Conservation (phyloP, 2,888 invertebrate genomes). For the Amphipyra berbera region DNA sequence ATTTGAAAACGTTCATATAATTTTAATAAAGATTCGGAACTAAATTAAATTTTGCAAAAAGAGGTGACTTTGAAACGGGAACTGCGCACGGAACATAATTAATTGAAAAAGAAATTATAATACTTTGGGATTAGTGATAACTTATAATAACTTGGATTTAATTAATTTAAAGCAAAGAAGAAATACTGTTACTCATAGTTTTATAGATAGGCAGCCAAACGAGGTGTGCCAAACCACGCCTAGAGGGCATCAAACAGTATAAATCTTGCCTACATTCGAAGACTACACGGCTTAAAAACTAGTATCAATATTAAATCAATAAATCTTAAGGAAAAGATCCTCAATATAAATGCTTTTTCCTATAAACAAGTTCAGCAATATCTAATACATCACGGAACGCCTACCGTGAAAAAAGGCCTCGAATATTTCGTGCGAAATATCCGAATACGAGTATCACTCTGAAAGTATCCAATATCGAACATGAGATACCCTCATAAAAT, state of each 20-base stretch:
- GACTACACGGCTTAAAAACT: slow-evolving; percentile 31
- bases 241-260: slow-evolving; percentile 18
- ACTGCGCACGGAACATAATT: too few relatives aligned
- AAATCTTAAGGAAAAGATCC: slow-evolving; percentile 26
- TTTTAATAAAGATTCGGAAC: too few relatives aligned
- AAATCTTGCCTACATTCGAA: slow-evolving; percentile 16
- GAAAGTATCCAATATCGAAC: slow-evolving; percentile 31
- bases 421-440: slow-evolving; percentile 19
- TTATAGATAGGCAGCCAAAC: slow-evolving; percentile 7
- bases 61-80: too few relatives aligned
- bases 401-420: slow-evolving; percentile 7
- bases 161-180: not conserved
- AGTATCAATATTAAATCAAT: slow-evolving; percentile 29
- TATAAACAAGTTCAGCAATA: slow-evolving; percentile 32
- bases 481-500: slow-evolving; percentile 37
- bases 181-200: slow-evolving; percentile 38
- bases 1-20: too few relatives aligned
- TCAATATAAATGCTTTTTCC: slow-evolving; percentile 28
- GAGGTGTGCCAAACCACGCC: slow-evolving; percentile 40
- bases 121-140: too few relatives aligned
- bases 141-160: too few relatives aligned
- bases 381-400: slow-evolving; percentile 14
- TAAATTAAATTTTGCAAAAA: too few relatives aligned
- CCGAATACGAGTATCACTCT: slow-evolving; percentile 10
- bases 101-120: too few relatives aligned